Conservation (phyloP, 2,113 vertebrate genomes). For the Butorides virescens region DNA sequence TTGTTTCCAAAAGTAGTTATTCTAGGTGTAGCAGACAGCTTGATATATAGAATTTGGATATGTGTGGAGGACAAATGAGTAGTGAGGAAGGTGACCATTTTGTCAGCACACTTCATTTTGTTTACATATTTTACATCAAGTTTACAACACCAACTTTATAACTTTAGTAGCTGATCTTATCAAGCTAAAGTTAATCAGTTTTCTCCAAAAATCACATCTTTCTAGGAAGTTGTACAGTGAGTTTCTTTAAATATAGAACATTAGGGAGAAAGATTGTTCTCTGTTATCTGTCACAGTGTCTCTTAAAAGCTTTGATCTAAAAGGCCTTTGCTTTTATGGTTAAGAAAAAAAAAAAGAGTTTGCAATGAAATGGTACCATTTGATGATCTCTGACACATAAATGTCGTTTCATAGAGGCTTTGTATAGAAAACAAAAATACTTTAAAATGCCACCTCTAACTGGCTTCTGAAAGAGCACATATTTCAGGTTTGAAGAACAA, state of each 20-base stretch:
- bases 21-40: background rate
- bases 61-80: background rate
- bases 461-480: slow-evolving; percentile 14
- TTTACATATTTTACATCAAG: background rate
- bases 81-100: background rate
- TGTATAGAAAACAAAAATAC: slow-evolving; percentile 32
- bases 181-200: background rate
- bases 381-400: slow-evolving; percentile 48
- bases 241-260: background rate
- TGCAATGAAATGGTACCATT: slow-evolving; percentile 14
- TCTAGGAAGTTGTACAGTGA: background rate
- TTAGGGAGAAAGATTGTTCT: background rate
- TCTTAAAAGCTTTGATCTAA: slow-evolving; percentile 47
- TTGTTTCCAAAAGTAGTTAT: background rate
- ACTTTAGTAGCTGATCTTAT: background rate
- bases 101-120: background rate
- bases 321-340: slow-evolving; percentile 32
- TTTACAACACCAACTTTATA: background rate
- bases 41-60: background rate
- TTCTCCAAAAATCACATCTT: background rate
- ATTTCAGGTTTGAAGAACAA: slow-evolving; percentile 46
- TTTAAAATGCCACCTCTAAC: slow-evolving; percentile 25
- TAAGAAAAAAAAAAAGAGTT: background rate
- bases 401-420: background rate
- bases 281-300: background rate